Conservation (phyloP, 2,888 invertebrate genomes). For the Eupithecia vulgata region DNA sequence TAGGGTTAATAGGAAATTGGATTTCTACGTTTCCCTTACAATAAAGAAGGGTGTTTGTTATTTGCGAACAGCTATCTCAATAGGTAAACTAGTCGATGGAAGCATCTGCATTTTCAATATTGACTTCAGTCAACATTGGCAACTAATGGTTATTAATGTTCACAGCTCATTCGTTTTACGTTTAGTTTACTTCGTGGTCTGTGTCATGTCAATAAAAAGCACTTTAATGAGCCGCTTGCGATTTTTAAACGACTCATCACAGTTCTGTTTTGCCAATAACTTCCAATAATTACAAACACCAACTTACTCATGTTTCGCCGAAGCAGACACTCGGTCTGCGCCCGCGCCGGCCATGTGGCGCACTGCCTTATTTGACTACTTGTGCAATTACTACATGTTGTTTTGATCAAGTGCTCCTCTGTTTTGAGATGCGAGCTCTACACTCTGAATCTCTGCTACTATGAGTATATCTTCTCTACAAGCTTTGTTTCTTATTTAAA, state of each 20-base stretch:
- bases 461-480: neutral
- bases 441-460: neutral
- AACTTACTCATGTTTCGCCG: conserved; percentile 58
- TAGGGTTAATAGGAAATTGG: neutral
- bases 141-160: too few relatives aligned
- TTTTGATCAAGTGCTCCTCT: conserved; percentile 54
- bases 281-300: conserved; percentile 40
- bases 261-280: conserved; percentile 33
- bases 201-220: neutral
- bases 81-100: neutral
- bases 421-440: conserved; percentile 14
- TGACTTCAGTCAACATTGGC: neutral
- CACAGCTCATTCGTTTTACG: neutral
- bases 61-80: neutral
- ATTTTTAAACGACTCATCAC: conserved; percentile 21
- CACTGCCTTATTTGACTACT: conserved; percentile 55
- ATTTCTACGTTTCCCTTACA: neutral
- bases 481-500: neutral
- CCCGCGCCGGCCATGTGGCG: conserved; percentile 54
- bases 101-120: neutral
- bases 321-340: conserved; percentile 76
- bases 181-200: neutral
- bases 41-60: neutral
- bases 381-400: conserved; percentile 52
- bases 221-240: neutral